Percentiles rank a stretch among this genome's conserved stretches.
Evolutionary conservation across 2,113 vertebrate species (phyloP).

Genomic region (Otis tarda): DNA sequence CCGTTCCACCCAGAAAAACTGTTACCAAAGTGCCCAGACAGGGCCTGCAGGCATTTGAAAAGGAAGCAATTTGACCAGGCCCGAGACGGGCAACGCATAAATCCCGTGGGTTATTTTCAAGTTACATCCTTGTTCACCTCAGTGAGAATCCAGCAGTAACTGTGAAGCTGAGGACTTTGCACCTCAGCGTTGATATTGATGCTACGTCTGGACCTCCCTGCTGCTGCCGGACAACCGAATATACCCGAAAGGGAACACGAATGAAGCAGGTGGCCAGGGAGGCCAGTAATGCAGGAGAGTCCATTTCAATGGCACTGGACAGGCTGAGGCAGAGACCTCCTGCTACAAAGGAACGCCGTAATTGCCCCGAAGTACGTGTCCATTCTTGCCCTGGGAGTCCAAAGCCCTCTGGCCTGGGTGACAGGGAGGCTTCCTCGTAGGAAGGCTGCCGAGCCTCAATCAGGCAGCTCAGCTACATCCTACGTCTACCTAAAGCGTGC

Average conservation of each 20-base stretch:
- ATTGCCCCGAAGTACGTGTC: not conserved
- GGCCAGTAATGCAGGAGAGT: not conserved
- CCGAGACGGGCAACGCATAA: not conserved
- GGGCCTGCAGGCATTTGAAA: not conserved
- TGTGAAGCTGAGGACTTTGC: not conserved
- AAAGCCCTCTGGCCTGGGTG: not conserved
- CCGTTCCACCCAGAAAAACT: not conserved
- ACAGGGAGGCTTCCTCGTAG: not conserved
- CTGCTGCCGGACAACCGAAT: not conserved
- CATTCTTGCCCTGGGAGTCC: not conserved
- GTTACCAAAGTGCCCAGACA: not conserved
- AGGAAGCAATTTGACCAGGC: not conserved
- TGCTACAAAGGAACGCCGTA: not conserved
- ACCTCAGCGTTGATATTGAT: not conserved
- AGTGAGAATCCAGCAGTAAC: not conserved
- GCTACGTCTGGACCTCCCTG: not conserved
- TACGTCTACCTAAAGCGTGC: no score
- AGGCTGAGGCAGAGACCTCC: not conserved
- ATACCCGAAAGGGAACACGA: not conserved
- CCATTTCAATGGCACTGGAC: no score
- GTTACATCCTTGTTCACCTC: not conserved
- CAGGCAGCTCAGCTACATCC: not conserved
- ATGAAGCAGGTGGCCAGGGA: not conserved
- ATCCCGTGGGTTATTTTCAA: not conserved
- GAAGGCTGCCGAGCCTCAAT: not conserved